Evolutionary conservation across 2,797 vertebrate genomes (phyloP).

Genomic region (Ambastaia sidthimunki): DNA sequence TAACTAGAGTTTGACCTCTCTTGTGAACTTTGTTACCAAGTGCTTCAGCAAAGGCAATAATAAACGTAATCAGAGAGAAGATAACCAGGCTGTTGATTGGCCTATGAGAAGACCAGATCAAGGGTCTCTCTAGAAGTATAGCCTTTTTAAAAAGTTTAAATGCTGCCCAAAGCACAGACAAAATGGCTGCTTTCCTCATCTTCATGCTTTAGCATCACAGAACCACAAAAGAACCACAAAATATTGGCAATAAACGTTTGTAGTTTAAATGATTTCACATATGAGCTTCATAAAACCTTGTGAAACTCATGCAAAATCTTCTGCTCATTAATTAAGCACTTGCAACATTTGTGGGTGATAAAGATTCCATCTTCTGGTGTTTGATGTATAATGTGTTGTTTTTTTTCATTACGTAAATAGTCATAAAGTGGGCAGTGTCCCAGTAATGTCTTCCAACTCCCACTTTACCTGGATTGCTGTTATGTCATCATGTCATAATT

Average conservation of each 20-base stretch:
- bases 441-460: not conserved
- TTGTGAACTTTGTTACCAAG: constrained; percentile 59
- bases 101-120: constrained; percentile 37
- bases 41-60: constrained; percentile 47
- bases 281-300: not conserved
- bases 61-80: constrained; percentile 53
- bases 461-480: constrained; percentile 17
- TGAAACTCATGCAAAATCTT: too few species aligned
- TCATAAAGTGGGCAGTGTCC: constrained; percentile 26
- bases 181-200: constrained; percentile 20
- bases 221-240: not conserved
- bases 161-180: not conserved
- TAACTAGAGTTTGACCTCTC: constrained; percentile 54
- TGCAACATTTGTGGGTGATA: too few species aligned
- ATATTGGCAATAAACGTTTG: not conserved
- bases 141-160: not conserved
- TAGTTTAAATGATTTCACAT: not conserved
- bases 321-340: too few species aligned
- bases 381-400: too few species aligned
- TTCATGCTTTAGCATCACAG: not conserved
- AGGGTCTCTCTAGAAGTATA: constrained; percentile 34
- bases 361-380: too few species aligned
- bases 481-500: constrained; percentile 19
- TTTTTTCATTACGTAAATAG: not conserved
- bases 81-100: constrained; percentile 40